Evolutionary conservation across 64 coral and sea anemone genomes (phyloP).

Genomic region (Actinia equina): DNA sequence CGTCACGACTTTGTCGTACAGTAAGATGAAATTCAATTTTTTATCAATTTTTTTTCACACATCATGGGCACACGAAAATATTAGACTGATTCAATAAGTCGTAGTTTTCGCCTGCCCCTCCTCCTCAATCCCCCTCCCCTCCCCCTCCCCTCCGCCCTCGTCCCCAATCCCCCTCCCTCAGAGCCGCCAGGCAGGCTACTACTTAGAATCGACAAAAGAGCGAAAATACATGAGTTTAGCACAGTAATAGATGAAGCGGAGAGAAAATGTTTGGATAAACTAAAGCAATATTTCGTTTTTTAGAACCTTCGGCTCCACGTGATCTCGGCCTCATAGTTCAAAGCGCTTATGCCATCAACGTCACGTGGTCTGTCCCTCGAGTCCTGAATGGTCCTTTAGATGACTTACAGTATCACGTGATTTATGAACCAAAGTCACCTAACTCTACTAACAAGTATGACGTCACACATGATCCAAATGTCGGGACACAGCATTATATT

Average conservation of each 20-base stretch:
- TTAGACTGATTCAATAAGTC: too few species aligned
- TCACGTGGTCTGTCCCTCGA: constrained; percentile 33
- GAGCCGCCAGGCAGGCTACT: too few species aligned
- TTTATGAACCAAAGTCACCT: constrained; percentile 14
- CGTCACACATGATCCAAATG: neutral
- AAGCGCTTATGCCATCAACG: constrained; percentile 20
- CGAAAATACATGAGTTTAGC: too few species aligned
- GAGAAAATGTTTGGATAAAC: too few species aligned
- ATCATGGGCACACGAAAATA: too few species aligned
- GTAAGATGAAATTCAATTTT: neutral
- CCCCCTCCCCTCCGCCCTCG: too few species aligned
- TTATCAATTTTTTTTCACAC: neutral
- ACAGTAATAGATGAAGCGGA: too few species aligned
- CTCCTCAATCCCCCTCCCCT: too few species aligned
- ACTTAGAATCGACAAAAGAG: too few species aligned
- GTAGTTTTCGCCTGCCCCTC: too few species aligned
- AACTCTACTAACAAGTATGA: constrained; percentile 24
- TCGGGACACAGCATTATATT: constrained; percentile 4
- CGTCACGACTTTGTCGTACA: constrained; percentile 33
- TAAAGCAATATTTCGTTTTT: neutral
- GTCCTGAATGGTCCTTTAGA: constrained; percentile 35
- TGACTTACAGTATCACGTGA: constrained; percentile 27
- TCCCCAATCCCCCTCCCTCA: too few species aligned
- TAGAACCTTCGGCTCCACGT: constrained; percentile 28
- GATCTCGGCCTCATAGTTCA: neutral